Conservation (phyloP, 2,888 invertebrate genomes). For the Pandemis cinnamomeana region DNA sequence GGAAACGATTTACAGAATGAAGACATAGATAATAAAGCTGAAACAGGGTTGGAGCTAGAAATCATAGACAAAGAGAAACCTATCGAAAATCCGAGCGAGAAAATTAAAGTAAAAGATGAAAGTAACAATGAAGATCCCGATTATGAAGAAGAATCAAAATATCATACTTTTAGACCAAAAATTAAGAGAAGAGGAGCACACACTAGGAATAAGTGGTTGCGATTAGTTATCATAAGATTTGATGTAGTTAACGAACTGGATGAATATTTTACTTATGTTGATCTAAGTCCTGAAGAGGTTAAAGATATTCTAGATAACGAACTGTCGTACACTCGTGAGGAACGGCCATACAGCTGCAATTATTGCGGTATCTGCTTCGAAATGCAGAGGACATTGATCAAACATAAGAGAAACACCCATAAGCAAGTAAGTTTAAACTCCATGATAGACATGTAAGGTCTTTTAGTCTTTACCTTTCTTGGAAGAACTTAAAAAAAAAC, state of each 20-base stretch:
- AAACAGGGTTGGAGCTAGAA: neutral
- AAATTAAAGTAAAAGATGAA: neutral
- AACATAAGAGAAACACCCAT: neutral
- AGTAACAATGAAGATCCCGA: neutral
- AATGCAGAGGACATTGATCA: neutral
- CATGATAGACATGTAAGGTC: too few species aligned
- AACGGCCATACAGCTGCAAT: neutral
- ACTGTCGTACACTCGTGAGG: neutral
- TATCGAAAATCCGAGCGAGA: neutral
- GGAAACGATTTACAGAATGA: neutral
- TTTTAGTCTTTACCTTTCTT: too few species aligned
- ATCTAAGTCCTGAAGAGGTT: neutral
- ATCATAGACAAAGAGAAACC: neutral
- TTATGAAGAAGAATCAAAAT: neutral
- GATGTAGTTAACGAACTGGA: neutral
- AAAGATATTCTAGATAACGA: conserved; percentile 1
- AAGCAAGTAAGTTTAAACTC: neutral
- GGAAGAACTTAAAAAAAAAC: too few species aligned
- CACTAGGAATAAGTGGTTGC: neutral
- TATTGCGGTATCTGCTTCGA: neutral
- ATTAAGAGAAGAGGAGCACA: neutral
- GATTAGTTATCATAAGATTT: neutral
- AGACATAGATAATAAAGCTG: neutral
- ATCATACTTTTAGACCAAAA: neutral
- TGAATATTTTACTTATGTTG: conserved; percentile 2